Evolutionary conservation across 2,113 vertebrate genomes (phyloP).

Genomic region (Muscicapa adusta): DNA sequence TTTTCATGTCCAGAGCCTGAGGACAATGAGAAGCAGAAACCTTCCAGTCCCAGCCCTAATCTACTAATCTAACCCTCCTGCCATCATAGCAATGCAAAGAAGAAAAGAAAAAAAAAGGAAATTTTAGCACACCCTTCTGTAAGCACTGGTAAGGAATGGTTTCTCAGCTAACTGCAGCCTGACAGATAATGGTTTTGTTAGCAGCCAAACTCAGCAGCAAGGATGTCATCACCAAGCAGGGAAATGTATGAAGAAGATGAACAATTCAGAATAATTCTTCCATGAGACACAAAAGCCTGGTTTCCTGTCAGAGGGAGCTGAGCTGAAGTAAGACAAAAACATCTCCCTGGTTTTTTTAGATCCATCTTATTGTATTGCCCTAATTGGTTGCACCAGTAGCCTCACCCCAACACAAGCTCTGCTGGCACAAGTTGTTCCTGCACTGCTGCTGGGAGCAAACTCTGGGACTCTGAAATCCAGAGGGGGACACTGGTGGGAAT

Average conservation of each 20-base stretch:
- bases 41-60: background rate
- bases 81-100: background rate
- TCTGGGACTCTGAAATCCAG: background rate
- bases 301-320: conserved; percentile 22
- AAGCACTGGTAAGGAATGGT: background rate
- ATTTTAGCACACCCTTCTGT: background rate
- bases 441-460: background rate
- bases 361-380: background rate
- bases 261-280: conserved; percentile 25
- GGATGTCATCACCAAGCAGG: conserved; percentile 8
- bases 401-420: background rate
- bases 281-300: background rate
- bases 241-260: background rate
- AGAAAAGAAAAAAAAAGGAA: background rate
- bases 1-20: background rate
- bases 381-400: background rate
- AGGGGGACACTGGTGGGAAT: background rate
- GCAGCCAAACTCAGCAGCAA: background rate
- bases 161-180: background rate
- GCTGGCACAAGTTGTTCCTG: background rate
- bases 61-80: background rate
- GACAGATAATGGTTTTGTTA: conserved; percentile 34
- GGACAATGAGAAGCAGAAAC: background rate
- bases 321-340: conserved; percentile 31
- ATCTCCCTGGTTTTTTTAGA: background rate